Evolutionary conservation across 2,888 invertebrate species (phyloP), one percentile per base, ranked within the genome.

Genomic region (Scaptomyza parva): DNA sequence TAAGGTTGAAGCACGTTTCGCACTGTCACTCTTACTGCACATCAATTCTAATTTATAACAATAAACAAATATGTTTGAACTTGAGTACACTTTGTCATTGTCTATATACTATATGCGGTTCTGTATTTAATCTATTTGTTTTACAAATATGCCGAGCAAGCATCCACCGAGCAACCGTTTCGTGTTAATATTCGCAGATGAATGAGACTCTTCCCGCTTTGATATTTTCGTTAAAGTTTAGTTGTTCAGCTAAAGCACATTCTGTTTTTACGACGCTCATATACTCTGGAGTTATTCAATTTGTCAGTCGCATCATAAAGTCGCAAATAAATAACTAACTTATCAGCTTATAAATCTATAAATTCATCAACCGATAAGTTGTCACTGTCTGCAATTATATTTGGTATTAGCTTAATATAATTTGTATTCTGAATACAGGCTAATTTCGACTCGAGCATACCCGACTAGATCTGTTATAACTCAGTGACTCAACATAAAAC

Each of bases 11-110:
- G 18, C 28, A 26, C 26, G 6, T 35, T 41, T 43, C 14, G 18
- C 41, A 35, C 53, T 58, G 53, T 11, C 41, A 26, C 53, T 58
- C 41, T 11, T 33, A 26, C 41, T 6, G 11, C 12, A 5, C 9
- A 12, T 35, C 41, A 47, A 61, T 47, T 41, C 41, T 33, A 55
- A 47, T 39, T 47, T 17, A 40, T 37, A 28, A 22, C 17, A 33
- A 12, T n/a, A 33, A 47, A 17, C 47, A 57, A 51, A 57, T 30
- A 18, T 8, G 18, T 30, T 40, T 51, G 17, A 18, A 20, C 24
- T 14, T 7, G 5, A 17, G n/a, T 17, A 22, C 14, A 17, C 8
- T 33, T 33, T 40, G 6, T 20, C 12, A 7, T 20, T 18, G 9
- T 37, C 37, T 20, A 20, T 12, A 12, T 14, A 37, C 17, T 8